phyloP scores from a whole-genome alignment of 2,888 invertebrate genomes.

The Oscheius onirici region DNA sequence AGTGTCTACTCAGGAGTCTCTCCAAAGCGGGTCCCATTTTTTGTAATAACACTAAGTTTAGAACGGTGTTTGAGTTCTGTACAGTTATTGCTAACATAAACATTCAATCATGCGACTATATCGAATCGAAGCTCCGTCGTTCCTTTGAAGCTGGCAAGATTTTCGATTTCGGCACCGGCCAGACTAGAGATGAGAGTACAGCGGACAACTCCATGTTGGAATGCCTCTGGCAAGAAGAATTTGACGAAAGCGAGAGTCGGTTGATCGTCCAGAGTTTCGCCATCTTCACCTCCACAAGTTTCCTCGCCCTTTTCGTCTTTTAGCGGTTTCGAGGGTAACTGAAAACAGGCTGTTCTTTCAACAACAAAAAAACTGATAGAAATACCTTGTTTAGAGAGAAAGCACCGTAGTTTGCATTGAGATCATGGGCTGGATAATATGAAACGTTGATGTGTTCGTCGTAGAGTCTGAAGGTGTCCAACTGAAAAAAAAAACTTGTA shows the following conservation, averaged over 20 bases:
- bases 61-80: neutral
- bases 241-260: constrained; percentile 12
- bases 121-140: constrained; percentile 17
- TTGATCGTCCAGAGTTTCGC: neutral
- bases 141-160: constrained; percentile 8
- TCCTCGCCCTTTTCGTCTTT: neutral
- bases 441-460: constrained; percentile 12
- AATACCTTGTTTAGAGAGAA: constrained; percentile 19
- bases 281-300: neutral
- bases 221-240: neutral
- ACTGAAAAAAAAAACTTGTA: neutral
- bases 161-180: neutral
- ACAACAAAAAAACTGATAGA: neutral
- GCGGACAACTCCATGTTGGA: constrained; percentile 18
- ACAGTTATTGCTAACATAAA: constrained; percentile 4
- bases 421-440: constrained; percentile 11
- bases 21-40: constrained; percentile 21
- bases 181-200: neutral
- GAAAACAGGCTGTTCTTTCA: neutral
- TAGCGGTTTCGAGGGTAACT: neutral
- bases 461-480: constrained; percentile 19
- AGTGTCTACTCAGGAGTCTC: constrained; percentile 16
- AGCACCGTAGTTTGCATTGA: constrained; percentile 22
- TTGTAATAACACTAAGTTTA: constrained; percentile 9
- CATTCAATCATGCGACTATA: constrained; percentile 14